phyloP scores from a whole-genome alignment of 23 tunicate species.

The Aplidium turbinatum region DNA sequence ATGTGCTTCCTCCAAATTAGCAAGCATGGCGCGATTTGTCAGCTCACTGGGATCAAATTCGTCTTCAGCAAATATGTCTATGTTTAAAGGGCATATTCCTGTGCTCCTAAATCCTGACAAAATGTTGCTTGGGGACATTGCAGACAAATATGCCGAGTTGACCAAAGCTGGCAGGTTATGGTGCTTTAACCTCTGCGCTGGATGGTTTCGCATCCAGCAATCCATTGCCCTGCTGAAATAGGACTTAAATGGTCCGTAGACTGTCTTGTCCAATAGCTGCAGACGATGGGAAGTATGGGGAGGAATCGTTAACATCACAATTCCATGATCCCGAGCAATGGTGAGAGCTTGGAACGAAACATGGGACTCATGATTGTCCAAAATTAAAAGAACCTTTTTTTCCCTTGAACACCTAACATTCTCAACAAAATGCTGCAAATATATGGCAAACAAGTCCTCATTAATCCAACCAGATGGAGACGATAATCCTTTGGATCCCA shows the following conservation, averaged over 20 bases:
- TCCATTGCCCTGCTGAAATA: conserved; percentile 11
- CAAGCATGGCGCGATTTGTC: too few relatives aligned
- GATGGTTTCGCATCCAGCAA: conserved; percentile 4
- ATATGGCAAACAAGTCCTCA: background rate
- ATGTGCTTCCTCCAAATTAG: too few relatives aligned
- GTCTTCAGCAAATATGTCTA: conserved; percentile 5
- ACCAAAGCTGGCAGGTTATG: background rate
- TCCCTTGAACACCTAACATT: background rate
- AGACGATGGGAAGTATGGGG: conserved; percentile 4
- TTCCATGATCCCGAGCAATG: conserved; percentile 15
- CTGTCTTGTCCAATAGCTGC: conserved; percentile 9
- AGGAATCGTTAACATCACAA: conserved; percentile 16
- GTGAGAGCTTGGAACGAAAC: background rate
- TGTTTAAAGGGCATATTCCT: conserved; percentile 16
- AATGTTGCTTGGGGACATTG: conserved; percentile 1
- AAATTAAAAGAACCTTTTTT: conserved; percentile 2
- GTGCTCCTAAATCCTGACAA: background rate
- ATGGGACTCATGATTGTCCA: conserved; percentile 17
- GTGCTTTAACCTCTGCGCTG: background rate
- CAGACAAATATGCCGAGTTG: background rate
- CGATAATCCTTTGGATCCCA: conserved; percentile 3
- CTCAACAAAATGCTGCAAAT: conserved; percentile 3
- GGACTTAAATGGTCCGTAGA: conserved; percentile 1
- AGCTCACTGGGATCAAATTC: conserved; percentile 29
- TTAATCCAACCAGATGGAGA: conserved; percentile 22